Base-by-base conservation (phyloP, 2,888 invertebrate genomes). In the Xanthorhoe designata region DNA sequence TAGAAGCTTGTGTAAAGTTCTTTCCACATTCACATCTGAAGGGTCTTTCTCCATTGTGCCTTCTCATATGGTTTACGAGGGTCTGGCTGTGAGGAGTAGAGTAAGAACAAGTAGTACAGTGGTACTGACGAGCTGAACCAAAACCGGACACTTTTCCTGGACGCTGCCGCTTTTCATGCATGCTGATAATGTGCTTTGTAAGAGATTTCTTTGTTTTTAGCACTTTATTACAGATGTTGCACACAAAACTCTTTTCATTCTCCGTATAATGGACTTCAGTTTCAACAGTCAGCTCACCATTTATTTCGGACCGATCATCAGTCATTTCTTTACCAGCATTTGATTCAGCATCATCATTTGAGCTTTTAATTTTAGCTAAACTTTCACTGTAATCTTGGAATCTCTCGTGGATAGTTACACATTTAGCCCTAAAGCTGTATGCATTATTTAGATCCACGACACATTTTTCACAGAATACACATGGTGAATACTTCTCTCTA, bases 1-100 rank as follows among this genome's bases (percentile, higher is more conserved):
- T 90, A 1, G 92, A 87, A 1, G 88, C 84, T 71, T 94, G 94
- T 4, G 92, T 89, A 70, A 94, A 94, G 38, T 76, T 82, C 73
- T 91, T 92, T 0, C 91, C 91, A 85, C 94, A 94, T 53, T 90
- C 82, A 82, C 94, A 94, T 42, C 71, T 78, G 66, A 89, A 91
- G 18, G 94, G 94, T 54, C 87, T 81, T 56, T 92, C 90, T 18
- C 94, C 94, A 73, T 89, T 89, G 73, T 94, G 94, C 49, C 85
- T 83, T 67, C 92, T 82, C 83, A 89, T 87, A 68, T 94, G 94
- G 71, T 94, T 92, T 1, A 89, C 87, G 54, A 94, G 77, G 42
- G 92, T 93, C 70, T 94, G 93, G 59, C 92, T 92, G 73, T 93
- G 90, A 1, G 88, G 91, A 15, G 94, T 90, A 19, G 82, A 83